Conservation (phyloP, 2,888 invertebrate species). For the Acanthosepion esculentum region DNA sequence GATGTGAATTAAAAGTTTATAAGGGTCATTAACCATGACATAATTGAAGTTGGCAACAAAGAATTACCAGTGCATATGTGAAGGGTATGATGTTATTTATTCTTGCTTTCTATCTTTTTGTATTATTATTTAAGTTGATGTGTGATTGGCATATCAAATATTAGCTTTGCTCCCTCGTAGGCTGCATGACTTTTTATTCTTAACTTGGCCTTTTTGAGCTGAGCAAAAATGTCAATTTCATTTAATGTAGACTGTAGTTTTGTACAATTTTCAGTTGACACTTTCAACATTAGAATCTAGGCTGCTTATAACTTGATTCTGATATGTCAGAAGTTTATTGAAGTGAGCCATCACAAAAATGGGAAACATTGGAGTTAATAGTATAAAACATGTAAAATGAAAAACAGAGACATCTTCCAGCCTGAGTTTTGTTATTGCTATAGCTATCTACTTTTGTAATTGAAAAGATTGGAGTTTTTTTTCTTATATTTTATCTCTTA, state of each 20-base stretch:
- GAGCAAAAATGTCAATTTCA: neutral
- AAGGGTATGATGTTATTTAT: neutral
- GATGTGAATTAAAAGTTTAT: too few species aligned
- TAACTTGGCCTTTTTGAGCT: neutral
- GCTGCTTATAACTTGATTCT: constrained; percentile 33
- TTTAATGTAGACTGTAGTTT: neutral
- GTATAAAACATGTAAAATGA: neutral
- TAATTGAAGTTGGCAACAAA: neutral
- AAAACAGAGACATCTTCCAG: neutral
- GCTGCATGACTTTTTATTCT: neutral
- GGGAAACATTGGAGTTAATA: neutral
- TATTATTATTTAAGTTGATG: neutral
- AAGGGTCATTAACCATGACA: neutral
- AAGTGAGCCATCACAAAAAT: neutral
- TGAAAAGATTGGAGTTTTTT: neutral
- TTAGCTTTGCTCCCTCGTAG: neutral
- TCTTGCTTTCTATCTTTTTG: neutral
- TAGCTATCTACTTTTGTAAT: neutral
- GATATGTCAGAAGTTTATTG: constrained; percentile 4
- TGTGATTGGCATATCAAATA: neutral
- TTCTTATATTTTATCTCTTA: neutral
- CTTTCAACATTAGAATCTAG: neutral
- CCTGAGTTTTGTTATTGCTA: neutral
- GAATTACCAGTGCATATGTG: neutral
- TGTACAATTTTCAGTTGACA: neutral